Evolutionary conservation across 2,113 vertebrate species (phyloP).

Genomic region (Calidris pygmaea): DNA sequence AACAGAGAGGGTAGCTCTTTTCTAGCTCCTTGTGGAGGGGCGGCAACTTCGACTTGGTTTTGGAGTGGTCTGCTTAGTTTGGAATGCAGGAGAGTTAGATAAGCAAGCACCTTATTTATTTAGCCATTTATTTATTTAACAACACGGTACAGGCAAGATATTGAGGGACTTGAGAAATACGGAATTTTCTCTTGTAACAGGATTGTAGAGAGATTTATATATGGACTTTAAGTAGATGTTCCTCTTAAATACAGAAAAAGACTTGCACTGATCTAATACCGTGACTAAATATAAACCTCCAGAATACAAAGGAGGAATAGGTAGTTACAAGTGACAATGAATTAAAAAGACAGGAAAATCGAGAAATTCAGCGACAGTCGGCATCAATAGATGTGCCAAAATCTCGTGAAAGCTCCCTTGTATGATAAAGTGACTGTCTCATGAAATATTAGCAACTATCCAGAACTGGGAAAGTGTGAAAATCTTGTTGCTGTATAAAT

Average conservation of each 20-base stretch:
- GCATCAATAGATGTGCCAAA: constrained; percentile 4
- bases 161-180: not conserved
- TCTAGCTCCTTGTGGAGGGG: not conserved
- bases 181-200: not conserved
- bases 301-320: not conserved
- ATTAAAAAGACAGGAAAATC: not conserved
- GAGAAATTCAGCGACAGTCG: not conserved
- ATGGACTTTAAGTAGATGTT: not conserved
- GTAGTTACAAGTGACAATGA: not conserved
- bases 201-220: not conserved
- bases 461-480: constrained; percentile 45
- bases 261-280: not conserved
- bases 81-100: not conserved
- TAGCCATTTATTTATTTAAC: not conserved
- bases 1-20: not conserved
- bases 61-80: not conserved
- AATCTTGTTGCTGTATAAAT: constrained; percentile 59
- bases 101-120: not conserved
- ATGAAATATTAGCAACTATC: constrained; percentile 59
- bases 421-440: constrained; percentile 41
- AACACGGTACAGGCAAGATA: not conserved
- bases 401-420: not conserved
- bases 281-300: not conserved
- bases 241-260: not conserved
- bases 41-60: not conserved